Base-by-base conservation (phyloP, 2,888 invertebrate genomes). In the Thalpophila matura region DNA sequence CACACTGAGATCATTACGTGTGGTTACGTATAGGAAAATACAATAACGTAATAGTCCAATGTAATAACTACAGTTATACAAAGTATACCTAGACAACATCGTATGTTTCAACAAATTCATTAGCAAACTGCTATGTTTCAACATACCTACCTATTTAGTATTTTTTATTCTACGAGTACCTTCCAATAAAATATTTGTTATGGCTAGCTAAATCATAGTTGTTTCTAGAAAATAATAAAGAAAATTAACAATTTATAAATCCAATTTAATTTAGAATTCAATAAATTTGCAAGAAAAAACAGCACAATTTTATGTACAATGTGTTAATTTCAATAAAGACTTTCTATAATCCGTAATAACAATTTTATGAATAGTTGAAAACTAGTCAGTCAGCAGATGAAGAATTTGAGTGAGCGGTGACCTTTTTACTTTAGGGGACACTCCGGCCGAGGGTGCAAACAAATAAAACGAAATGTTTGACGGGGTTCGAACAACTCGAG, bases 391-490 rank as follows among this genome's bases (percentile, higher is more conserved):
- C 16, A 4, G 22, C n/a, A 37, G 24, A 55, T 3, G 20, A 18
- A 37, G 31, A 60, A 38, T 45, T 9, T 51, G 22, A 59, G 59
- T 78, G 67, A 18, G 50, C 72, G 67, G 6, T 63, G 60, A 69
- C 68, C 79, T 72, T 79, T 74, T 26, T 62, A 27, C 61, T 64
- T 79, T 63, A 74, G 74, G 77, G 81, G 81, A 79, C 80, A 76
- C 45, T 78, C 66, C 22, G 51, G 53, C 51, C 58, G 76, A 78
- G 81, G 82, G 83, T 77, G 80, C 77, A 79, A 81, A 83, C 80
- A 81, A 85, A 85, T 85, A 83, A 83, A 83, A 80, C 68, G 67
- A 43, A 79, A 74, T 64, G 66, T 66, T 80, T 63, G 66, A 58
- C 62, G 65, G 71, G 60, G 65, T 62, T 67, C 64, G 40, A 54